Evolutionary conservation across 2,113 vertebrate species (phyloP).

Genomic region (Bubalus kerabau): DNA sequence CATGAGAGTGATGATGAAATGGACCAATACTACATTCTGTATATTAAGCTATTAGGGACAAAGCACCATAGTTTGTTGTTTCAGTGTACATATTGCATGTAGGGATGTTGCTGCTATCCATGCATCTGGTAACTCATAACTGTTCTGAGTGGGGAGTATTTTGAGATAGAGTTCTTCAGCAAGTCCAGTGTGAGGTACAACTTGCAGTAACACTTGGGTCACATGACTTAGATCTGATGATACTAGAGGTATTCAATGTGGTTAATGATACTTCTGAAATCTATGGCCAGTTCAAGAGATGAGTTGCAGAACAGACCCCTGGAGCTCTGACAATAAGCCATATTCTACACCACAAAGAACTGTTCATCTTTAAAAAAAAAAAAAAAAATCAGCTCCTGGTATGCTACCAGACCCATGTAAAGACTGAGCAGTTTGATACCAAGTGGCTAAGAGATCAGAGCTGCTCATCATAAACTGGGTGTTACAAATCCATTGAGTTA

Average conservation of each 20-base stretch:
- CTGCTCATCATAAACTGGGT: background rate
- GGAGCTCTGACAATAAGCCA: background rate
- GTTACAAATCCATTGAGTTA: background rate
- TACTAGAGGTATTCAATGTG: background rate
- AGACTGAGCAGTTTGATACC: background rate
- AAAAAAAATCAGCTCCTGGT: background rate
- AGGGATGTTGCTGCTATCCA: background rate
- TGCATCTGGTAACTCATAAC: background rate
- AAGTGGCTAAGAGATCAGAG: background rate
- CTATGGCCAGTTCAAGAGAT: background rate
- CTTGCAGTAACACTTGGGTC: background rate
- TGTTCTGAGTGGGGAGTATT: background rate
- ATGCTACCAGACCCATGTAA: background rate
- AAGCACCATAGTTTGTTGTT: background rate
- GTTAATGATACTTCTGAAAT: background rate
- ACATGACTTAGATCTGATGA: background rate
- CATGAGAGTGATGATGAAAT: background rate
- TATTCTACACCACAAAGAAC: background rate
- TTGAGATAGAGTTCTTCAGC: background rate
- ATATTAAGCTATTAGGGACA: background rate
- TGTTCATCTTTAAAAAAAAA: background rate
- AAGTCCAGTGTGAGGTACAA: background rate
- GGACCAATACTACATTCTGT: background rate
- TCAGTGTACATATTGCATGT: background rate
- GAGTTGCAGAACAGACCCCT: background rate